phyloP scores from a whole-genome alignment of 2,113 vertebrate genomes.

The Piliocolobus tephrosceles region DNA sequence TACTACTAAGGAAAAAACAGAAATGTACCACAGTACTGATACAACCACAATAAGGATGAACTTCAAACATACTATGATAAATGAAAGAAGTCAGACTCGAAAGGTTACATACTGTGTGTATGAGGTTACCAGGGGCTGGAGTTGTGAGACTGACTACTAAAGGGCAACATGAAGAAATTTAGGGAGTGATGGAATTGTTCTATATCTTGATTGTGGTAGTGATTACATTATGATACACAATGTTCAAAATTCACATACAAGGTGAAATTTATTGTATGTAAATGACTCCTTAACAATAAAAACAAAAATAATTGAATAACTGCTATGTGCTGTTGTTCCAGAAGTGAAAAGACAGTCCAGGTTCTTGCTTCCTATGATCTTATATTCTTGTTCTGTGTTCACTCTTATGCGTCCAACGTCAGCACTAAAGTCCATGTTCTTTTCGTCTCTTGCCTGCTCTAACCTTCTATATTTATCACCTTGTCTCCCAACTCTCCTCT shows the following conservation, averaged over 20 bases:
- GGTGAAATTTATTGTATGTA: neutral
- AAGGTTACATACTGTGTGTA: neutral
- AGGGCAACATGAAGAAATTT: neutral
- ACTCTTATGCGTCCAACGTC: neutral
- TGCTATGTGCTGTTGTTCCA: neutral
- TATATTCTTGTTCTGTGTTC: neutral
- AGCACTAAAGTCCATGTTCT: neutral
- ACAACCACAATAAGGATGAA: neutral
- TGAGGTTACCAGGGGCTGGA: neutral
- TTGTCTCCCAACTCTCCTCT: neutral
- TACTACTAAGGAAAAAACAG: neutral
- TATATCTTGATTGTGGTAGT: neutral
- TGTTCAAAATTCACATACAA: neutral
- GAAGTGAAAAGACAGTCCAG: neutral
- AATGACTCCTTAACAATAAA: neutral
- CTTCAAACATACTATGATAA: neutral
- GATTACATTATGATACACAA: neutral
- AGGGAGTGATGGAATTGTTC: neutral
- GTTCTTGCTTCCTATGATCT: neutral
- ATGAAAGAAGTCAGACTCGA: neutral
- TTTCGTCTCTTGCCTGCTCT: neutral
- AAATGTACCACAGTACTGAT: neutral
- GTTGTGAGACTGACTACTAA: neutral
- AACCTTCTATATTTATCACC: neutral
- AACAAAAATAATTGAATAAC: neutral